These are phyloP conservation scores for Tribolium castaneum DNA, from an alignment of 1,140 invertebrate genomes.

Conservation along the genomic window DNA sequence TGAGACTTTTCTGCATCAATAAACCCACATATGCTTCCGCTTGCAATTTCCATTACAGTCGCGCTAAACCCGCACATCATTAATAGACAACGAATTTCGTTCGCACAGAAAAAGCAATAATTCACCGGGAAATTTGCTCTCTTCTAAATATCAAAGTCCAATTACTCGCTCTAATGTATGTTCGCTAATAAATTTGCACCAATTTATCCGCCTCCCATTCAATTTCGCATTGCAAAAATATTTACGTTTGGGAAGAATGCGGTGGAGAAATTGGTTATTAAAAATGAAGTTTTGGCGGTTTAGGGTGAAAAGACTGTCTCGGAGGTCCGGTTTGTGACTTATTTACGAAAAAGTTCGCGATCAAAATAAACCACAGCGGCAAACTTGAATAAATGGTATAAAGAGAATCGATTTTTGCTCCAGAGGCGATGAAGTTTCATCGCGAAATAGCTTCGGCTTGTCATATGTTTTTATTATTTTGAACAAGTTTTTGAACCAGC, in stretches of 20 bases:
- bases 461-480: background rate
- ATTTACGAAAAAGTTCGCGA: background rate
- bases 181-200: background rate
- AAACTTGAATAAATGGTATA: background rate
- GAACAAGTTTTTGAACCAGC: background rate
- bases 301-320: too few species aligned
- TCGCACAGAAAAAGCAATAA: background rate
- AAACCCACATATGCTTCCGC: conserved; percentile 1
- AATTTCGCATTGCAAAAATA: background rate
- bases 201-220: background rate
- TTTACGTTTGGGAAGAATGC: background rate
- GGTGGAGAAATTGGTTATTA: background rate
- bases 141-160: background rate
- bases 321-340: background rate
- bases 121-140: background rate
- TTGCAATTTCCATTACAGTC: conserved; percentile 3
- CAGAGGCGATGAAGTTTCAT: background rate
- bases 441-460: background rate
- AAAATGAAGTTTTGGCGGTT: background rate
- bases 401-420: background rate
- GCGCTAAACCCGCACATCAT: background rate
- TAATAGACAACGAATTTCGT: background rate
- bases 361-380: background rate
- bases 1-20: background rate
- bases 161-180: background rate